These are phyloP conservation scores for Malurus elegans DNA, from an alignment of 2,113 vertebrate species.

Conservation along the genomic window DNA sequence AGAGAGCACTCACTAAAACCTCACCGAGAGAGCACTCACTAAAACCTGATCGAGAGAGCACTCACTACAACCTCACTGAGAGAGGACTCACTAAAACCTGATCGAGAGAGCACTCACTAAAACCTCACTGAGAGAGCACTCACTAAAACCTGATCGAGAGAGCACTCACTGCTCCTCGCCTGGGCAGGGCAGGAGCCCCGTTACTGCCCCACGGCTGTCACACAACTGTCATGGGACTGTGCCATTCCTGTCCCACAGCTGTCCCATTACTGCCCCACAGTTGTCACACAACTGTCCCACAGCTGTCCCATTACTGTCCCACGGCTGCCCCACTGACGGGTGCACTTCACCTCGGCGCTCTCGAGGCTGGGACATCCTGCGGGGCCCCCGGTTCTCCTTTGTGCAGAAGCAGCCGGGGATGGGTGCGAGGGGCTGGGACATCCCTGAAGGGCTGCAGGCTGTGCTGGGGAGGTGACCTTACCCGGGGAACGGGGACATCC, in stretches of 20 bases:
- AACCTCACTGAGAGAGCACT: too few species aligned
- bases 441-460: rapidly evolving
- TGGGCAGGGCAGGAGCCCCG: not conserved
- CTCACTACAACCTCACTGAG: too few species aligned
- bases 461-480: not conserved
- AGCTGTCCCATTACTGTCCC: not conserved
- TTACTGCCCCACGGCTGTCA: rapidly evolving
- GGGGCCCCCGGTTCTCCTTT: rapidly evolving
- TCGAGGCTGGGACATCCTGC: rapidly evolving
- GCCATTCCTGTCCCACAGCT: rapidly evolving
- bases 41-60: too few species aligned
- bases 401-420: too few species aligned
- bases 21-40: too few species aligned
- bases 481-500: too few species aligned
- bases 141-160: too few species aligned
- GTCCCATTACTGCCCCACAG: rapidly evolving
- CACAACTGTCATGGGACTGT: rapidly evolving
- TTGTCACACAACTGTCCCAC: not conserved
- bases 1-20: too few species aligned
- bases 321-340: not conserved
- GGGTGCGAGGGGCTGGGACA: rapidly evolving
- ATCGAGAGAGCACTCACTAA: too few species aligned
- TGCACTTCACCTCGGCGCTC: not conserved
- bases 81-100: too few species aligned
- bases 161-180: not conserved